Base-by-base conservation (phyloP, 53 echinoderm and acorn worm genomes). In the Patiria pectinifera region DNA sequence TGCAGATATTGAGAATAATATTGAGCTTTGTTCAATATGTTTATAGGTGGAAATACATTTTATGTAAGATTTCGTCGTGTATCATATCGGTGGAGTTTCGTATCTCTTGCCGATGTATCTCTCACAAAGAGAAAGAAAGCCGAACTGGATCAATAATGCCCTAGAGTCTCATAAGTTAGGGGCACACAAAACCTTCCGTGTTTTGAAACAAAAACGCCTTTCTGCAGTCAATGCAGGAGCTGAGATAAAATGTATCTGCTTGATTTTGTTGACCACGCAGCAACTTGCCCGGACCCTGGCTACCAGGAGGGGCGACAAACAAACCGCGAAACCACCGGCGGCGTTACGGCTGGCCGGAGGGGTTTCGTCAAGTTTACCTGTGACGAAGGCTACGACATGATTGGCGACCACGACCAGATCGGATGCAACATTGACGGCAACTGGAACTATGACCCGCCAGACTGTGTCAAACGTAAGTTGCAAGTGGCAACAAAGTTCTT, bases 381-480 rank as follows among this genome's bases (percentile, higher is more conserved):
- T 69, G 78, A 88, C 19, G n/a, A 21, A 21, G 89, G 89, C 22
- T 89, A 80, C 47, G 45, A 25, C 4, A 89, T 89, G 89, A 66
- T 80, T 46, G 89, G 89, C 16, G 63, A 45, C 3, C 69, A 80
- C 77, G 35, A 66, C 48, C 89, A 80, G 47, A 45, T 89, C 66
- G 89, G 80, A 45, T 89, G 89, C 80, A 80, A 63, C 45, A 80
- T 79, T 16, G 77, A 62, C 26, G 89, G 89, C 45, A 81, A 80
- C 81, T 89, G 89, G 89, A 89, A 81, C 62, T 79, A 66, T 59
- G 48, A 89, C 24, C 81, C 69, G 21, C 89, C 89, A 46, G 69
- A 89, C 48, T 89, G 89, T 80, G 80, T 89, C 62, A 48, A 80
- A 89, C 89, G 80, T 89, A 89, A 44, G 83, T 82, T 19, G 62